Evolutionary conservation across 2,888 invertebrate species (phyloP), one percentile per base, ranked within the genome.

Genomic region (Idaea biselata): DNA sequence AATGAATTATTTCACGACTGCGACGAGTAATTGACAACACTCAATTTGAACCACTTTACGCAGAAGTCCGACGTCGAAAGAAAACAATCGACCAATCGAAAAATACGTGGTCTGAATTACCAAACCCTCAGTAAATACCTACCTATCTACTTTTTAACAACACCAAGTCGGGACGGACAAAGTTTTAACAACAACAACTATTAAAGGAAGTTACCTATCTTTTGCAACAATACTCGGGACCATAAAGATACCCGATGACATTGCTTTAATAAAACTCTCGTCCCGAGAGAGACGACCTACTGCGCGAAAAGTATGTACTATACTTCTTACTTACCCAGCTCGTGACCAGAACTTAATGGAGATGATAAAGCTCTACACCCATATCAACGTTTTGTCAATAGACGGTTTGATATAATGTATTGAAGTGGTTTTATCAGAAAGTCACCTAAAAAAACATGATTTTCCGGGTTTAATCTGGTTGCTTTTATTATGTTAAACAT

Each of bases 201-300:
- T 44, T 44, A 44, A 44, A 44, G 44, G 14, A 44, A 44, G 44
- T 44, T 44, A 44, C 44, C 44, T 44, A 44, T 44, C 44, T 44
- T 44, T 11, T 44, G 44, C 14, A 44, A 44, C 44, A 44, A 44
- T 44, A 44, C 44, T 44, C 14, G 44, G 44, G 3, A 14, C 44
- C 44, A 44, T 44, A 44, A 44, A 44, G 44, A 44, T 44, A 44
- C 44, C 44, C 44, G 44, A 44, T 44, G 44, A 44, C 44, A 44
- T 44, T 44, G 44, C 44, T 44, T 44, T 44, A 44, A 44, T 44
- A 44, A 44, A 44, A 44, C 44, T 44, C 44, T 8, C 11, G 44
- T 44, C 44, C 44, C 44, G 8, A 8, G 14, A 14, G 44, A 44
- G 44, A 8, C 2, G 8, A 44, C 44, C 2, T 44, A 44, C 44